Percentiles rank a stretch among this genome's conserved stretches.
These are phyloP conservation scores for Abrostola tripartita DNA, from an alignment of 2,888 invertebrate genomes.

Conservation along the genomic window DNA sequence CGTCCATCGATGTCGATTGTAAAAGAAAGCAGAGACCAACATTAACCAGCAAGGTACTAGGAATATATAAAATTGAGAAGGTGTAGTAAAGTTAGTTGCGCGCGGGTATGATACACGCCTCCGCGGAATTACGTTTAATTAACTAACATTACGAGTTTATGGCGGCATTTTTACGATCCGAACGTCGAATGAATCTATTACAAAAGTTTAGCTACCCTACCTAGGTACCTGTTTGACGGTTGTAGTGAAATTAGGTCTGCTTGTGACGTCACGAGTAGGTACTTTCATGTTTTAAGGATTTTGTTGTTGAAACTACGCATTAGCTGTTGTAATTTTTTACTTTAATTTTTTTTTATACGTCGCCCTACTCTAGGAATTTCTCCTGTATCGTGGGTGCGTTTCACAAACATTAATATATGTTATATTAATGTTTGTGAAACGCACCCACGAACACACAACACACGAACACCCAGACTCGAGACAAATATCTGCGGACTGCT, in stretches of 20 bases:
- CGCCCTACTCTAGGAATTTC: too few species aligned
- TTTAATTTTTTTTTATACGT: too few species aligned
- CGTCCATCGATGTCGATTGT: constrained; percentile 47
- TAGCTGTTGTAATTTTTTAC: too few species aligned
- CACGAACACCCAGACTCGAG: too few species aligned
- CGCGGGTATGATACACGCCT: constrained; percentile 43
- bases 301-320: too few species aligned
- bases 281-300: not conserved
- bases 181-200: constrained; percentile 42
- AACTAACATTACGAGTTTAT: constrained; percentile 46
- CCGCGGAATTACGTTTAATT: constrained; percentile 43
- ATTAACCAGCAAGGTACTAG: constrained; percentile 80
- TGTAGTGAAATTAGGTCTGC: constrained; percentile 4
- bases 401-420: too few species aligned
- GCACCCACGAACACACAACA: too few species aligned
- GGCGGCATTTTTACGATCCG: constrained; percentile 49
- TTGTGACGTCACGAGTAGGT: not conserved
- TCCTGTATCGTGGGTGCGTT: too few species aligned
- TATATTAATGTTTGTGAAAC: too few species aligned
- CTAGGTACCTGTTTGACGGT: not conserved
- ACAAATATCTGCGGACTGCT: too few species aligned
- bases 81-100: constrained; percentile 45
- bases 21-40: constrained; percentile 73
- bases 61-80: constrained; percentile 68
- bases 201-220: constrained; percentile 10